Evolutionary conservation across 2,113 vertebrate genomes (phyloP).

Genomic region (Geococcyx californianus): DNA sequence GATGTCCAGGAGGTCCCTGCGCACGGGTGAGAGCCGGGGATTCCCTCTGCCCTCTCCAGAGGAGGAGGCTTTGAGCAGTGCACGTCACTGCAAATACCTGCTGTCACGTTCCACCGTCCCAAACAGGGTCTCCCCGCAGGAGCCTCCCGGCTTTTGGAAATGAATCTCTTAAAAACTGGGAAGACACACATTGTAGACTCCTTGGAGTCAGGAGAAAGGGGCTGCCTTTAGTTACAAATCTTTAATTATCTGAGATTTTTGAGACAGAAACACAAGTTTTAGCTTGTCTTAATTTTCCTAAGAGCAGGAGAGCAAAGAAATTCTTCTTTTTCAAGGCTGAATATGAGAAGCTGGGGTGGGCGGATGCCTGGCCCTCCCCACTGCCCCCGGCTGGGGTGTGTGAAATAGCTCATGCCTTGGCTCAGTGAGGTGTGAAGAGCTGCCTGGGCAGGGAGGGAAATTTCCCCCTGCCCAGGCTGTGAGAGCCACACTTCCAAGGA

Average conservation of each 20-base stretch:
- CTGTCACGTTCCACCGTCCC: background rate
- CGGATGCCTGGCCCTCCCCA: background rate
- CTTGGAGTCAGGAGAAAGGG: background rate
- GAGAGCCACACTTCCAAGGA: background rate
- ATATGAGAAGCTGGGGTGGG: background rate
- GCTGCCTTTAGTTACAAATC: background rate
- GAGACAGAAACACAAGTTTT: background rate
- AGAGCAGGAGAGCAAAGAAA: background rate
- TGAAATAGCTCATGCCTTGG: fast-evolving
- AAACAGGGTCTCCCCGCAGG: background rate
- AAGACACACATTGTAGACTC: background rate
- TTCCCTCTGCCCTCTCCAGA: background rate
- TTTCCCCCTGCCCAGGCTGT: fast-evolving
- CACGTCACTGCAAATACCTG: fast-evolving
- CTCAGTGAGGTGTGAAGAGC: background rate
- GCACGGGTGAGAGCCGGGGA: fast-evolving
- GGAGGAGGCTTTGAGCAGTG: background rate
- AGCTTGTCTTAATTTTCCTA: background rate
- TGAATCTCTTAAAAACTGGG: background rate
- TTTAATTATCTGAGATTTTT: background rate
- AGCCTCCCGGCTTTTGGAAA: background rate
- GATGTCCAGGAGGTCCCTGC: fast-evolving
- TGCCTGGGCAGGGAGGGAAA: background rate
- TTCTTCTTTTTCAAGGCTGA: background rate
- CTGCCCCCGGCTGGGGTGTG: background rate